phyloP scores from a whole-genome alignment of 1,140 invertebrate genomes.

The Lordiphosa clarofinis region DNA sequence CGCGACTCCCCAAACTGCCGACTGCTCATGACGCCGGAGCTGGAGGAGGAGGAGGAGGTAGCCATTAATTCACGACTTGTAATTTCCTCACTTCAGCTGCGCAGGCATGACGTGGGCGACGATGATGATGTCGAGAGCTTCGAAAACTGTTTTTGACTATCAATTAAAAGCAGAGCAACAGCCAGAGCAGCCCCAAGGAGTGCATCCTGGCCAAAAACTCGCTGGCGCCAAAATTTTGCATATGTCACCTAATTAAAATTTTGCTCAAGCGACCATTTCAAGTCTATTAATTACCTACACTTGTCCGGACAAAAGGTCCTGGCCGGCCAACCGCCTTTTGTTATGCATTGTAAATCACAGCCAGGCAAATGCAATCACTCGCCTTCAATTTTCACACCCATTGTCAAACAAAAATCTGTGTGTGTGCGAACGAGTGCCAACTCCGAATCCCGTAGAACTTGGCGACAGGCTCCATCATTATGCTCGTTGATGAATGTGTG shows the following conservation, averaged over 20 bases:
- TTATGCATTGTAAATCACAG: conserved; percentile 37
- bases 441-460: conserved; percentile 19
- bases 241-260: conserved; percentile 76
- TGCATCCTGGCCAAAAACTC: conserved; percentile 2
- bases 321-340: conserved; percentile 29
- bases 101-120: conserved; percentile 20
- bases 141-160: conserved; percentile 63
- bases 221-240: conserved; percentile 44
- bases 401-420: conserved; percentile 68
- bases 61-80: conserved; percentile 78
- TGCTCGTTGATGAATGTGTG: conserved; percentile 54
- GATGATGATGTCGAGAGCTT: conserved; percentile 31
- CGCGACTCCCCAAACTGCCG: conserved; percentile 27
- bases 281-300: conserved; percentile 74
- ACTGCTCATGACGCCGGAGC: background rate
- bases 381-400: conserved; percentile 76
- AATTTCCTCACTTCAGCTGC: conserved; percentile 76
- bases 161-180: conserved; percentile 56
- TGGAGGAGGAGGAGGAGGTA: conserved; percentile 4
- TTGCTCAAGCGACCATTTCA: conserved; percentile 71
- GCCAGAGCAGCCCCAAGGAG: conserved; percentile 4
- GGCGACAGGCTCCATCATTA: conserved; percentile 57
- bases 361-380: conserved; percentile 67
- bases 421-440: conserved; percentile 43
- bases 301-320: conserved; percentile 8